Conservation (phyloP, 2,797 vertebrate genomes). For the Euphonia xanthogaster region DNA sequence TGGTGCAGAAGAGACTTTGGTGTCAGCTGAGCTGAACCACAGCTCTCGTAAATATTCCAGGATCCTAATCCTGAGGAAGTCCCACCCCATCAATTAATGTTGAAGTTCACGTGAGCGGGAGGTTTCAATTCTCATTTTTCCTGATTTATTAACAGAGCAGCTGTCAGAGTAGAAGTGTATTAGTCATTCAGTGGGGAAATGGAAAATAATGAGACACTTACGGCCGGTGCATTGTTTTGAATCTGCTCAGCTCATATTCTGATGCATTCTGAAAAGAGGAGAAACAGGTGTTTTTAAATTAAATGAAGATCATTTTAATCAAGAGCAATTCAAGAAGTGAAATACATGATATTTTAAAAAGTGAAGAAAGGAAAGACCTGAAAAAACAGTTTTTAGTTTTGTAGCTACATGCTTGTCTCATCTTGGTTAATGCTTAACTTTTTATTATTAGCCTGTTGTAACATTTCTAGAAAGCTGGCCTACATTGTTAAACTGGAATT, state of each 20-base stretch:
- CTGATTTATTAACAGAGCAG: not conserved
- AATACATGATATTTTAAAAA: not conserved
- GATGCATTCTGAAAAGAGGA: conserved; percentile 77
- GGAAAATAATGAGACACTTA: conserved; percentile 74
- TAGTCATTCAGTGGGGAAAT: not conserved
- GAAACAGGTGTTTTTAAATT: not conserved
- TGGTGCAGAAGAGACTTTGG: not conserved
- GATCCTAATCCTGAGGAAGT: not conserved
- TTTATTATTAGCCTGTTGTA: not conserved
- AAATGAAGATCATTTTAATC: not conserved
- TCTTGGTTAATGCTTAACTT: conserved; percentile 63
- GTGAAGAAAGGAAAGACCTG: not conserved
- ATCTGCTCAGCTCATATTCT: conserved; percentile 79
- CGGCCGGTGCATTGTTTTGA: conserved; percentile 81
- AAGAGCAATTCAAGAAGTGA: not conserved
- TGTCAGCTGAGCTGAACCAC: not conserved
- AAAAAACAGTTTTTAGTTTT: not conserved
- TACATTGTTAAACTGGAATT: conserved; percentile 8
- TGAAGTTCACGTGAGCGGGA: not conserved
- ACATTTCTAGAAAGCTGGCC: conserved; percentile 1
- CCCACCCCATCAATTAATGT: not conserved
- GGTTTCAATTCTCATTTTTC: not conserved
- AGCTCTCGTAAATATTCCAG: not conserved
- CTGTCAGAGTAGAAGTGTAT: not conserved
- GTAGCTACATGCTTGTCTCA: not conserved